Evolutionary conservation across 2,888 invertebrate genomes (phyloP).

Genomic region (Neoascia interrupta): DNA sequence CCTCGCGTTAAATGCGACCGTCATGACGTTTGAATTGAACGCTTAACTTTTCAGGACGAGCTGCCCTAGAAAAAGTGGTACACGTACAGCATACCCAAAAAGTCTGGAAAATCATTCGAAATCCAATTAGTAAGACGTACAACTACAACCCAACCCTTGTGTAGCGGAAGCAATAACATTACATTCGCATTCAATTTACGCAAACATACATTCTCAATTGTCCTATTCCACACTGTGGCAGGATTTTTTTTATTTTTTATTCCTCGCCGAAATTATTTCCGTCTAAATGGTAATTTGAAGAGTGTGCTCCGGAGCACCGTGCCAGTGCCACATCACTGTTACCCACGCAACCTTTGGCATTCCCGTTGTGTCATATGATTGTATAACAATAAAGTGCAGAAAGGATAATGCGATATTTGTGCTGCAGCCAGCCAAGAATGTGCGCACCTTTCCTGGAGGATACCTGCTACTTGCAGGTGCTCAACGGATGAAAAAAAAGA

Average conservation of each 20-base stretch:
- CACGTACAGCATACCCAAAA: no score
- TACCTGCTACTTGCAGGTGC: slow-evolving; percentile 17
- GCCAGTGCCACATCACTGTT: background rate
- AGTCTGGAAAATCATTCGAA: slow-evolving; percentile 29
- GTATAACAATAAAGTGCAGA: slow-evolving; percentile 34
- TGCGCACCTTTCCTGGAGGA: background rate
- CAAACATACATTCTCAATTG: slow-evolving; percentile 55
- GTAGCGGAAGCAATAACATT: slow-evolving; percentile 55
- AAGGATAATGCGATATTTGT: slow-evolving; percentile 41
- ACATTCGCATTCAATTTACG: slow-evolving; percentile 51
- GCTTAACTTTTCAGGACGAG: no score
- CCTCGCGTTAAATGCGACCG: slow-evolving; percentile 20
- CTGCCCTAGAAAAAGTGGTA: no score
- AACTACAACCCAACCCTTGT: slow-evolving; percentile 5
- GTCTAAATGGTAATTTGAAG: slow-evolving; percentile 49
- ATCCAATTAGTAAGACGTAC: slow-evolving; percentile 36
- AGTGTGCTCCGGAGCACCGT: slow-evolving; percentile 36
- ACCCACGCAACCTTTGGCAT: background rate
- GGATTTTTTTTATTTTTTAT: slow-evolving; percentile 13
- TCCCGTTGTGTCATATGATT: slow-evolving; percentile 21
- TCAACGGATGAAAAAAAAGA: background rate
- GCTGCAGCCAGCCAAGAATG: slow-evolving; percentile 11
- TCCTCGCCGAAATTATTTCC: slow-evolving; percentile 50
- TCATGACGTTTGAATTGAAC: slow-evolving; percentile 35
- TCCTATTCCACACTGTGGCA: slow-evolving; percentile 14